Percentiles rank a stretch among this genome's conserved stretches.
Conservation (phyloP, 2,888 invertebrate genomes). For the Polydrusus cervinus region DNA sequence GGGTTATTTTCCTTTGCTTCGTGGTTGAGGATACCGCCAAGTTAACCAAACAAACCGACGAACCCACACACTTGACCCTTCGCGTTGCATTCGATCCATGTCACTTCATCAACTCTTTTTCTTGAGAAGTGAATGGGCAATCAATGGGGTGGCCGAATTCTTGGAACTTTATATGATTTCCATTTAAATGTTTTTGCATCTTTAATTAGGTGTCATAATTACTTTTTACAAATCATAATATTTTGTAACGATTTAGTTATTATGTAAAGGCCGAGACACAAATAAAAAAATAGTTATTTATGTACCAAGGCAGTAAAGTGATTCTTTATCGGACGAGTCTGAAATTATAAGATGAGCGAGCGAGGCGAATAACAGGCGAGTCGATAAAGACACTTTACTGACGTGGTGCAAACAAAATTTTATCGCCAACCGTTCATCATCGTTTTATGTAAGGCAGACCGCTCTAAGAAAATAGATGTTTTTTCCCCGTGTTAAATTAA, state of each 20-base stretch:
- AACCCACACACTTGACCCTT: slow-evolving; percentile 66
- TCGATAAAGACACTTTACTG: too few relatives aligned
- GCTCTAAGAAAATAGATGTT: too few relatives aligned
- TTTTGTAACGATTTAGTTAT: neutral
- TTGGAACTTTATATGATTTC: slow-evolving; percentile 29
- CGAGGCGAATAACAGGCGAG: too few relatives aligned
- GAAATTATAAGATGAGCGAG: too few relatives aligned
- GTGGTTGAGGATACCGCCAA: slow-evolving; percentile 45
- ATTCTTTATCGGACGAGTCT: too few relatives aligned
- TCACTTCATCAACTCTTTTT: slow-evolving; percentile 66
- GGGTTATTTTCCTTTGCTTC: neutral
- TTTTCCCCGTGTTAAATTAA: too few relatives aligned
- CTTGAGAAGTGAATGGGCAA: slow-evolving; percentile 43
- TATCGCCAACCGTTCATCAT: too few relatives aligned
- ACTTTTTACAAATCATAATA: neutral
- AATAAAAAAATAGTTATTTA: too few relatives aligned
- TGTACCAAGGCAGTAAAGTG: too few relatives aligned
- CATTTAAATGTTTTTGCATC: slow-evolving; percentile 23
- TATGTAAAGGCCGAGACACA: too few relatives aligned
- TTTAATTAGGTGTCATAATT: neutral
- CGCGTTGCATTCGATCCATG: slow-evolving; percentile 59
- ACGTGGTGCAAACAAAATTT: too few relatives aligned
- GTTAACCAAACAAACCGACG: slow-evolving; percentile 51
- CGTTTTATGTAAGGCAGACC: too few relatives aligned
- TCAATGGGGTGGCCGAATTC: slow-evolving; percentile 51